Percentiles rank a stretch among this genome's conserved stretches.
Conservation (phyloP, 2,797 vertebrate genomes). For the Urocyon cinereoargenteus region DNA sequence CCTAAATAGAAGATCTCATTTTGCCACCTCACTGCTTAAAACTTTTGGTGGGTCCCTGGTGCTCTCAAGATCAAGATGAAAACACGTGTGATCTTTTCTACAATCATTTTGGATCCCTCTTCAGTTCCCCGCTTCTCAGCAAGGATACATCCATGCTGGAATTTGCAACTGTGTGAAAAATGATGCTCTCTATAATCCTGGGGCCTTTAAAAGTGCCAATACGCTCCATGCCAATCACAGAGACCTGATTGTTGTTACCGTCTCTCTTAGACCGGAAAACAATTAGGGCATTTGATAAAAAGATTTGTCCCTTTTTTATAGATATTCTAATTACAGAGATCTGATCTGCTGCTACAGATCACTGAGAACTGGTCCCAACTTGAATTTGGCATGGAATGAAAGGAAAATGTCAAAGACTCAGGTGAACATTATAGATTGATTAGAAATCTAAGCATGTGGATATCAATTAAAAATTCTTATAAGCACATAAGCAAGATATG, state of each 20-base stretch:
- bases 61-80: background rate
- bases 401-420: background rate
- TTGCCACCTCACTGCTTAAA: background rate
- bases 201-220: background rate
- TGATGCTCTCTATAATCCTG: accelerated
- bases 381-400: background rate
- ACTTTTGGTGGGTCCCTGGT: background rate
- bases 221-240: background rate
- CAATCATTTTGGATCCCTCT: background rate
- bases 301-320: background rate
- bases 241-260: background rate
- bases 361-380: background rate
- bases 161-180: background rate
- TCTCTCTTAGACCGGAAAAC: background rate
- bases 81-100: background rate
- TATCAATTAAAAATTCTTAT: background rate
- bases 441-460: background rate
- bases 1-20: background rate
- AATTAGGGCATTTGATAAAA: background rate
- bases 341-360: background rate
- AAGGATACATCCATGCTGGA: background rate
- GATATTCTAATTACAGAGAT: background rate
- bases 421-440: background rate
- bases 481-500: background rate
- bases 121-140: background rate